These are phyloP conservation scores for Prolemur simus DNA, from an alignment of 2,113 vertebrate genomes.

Conservation along the genomic window DNA sequence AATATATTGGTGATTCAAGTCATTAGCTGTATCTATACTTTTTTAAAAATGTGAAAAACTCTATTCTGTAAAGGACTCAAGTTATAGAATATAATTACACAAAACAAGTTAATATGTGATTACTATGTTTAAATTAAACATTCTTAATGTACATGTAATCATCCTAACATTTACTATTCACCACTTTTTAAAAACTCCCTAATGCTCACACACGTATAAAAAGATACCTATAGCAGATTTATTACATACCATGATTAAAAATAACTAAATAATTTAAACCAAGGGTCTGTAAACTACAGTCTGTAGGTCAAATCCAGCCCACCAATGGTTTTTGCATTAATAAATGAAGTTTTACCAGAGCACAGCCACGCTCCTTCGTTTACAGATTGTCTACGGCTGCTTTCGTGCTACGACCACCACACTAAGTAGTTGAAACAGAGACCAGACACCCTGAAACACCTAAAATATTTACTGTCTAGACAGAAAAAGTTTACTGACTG, in stretches of 20 bases:
- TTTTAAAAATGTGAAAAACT: background rate
- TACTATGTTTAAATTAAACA: background rate
- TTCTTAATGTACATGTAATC: background rate
- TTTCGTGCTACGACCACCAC: background rate
- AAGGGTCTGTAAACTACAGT: background rate
- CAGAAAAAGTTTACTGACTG: background rate
- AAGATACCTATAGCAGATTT: background rate
- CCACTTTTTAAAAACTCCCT: background rate
- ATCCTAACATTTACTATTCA: background rate
- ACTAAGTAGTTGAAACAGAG: background rate
- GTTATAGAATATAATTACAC: constrained; percentile 1
- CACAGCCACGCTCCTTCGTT: background rate
- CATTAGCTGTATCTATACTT: background rate
- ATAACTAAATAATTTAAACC: constrained; percentile 21
- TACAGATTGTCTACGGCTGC: no score
- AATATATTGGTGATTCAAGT: background rate
- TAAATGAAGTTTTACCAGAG: background rate
- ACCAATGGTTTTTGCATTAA: background rate
- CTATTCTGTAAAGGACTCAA: background rate
- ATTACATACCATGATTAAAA: background rate
- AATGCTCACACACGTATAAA: background rate
- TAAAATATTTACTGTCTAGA: background rate
- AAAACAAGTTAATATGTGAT: background rate
- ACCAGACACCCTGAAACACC: background rate
- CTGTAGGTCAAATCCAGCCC: background rate